Evolutionary conservation across 2,888 invertebrate species (phyloP).

Genomic region (Trachelus stipa): DNA sequence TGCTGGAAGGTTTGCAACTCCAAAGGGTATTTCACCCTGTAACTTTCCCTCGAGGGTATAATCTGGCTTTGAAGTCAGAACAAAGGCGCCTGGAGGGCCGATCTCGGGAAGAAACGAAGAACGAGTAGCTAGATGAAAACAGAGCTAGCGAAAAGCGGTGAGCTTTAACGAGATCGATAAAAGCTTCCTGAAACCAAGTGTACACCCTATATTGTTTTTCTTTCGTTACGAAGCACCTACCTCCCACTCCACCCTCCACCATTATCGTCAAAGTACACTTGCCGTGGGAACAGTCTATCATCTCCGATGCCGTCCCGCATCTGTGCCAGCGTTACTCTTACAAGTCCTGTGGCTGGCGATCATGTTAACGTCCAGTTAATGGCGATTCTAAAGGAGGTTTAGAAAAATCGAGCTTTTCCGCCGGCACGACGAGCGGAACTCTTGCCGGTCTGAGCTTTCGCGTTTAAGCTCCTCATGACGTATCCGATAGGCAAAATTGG

Average conservation of each 20-base stretch:
- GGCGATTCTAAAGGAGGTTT: constrained; percentile 14
- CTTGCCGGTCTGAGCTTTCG: not conserved
- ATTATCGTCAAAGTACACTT: constrained; percentile 18
- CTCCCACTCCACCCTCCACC: constrained; percentile 10
- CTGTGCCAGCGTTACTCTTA: not conserved
- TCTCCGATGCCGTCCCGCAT: constrained; percentile 5
- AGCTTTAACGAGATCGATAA: constrained; percentile 57
- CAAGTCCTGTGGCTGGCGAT: constrained; percentile 11
- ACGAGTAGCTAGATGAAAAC: constrained; percentile 25
- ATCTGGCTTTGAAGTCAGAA: constrained; percentile 44
- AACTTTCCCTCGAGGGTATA: constrained; percentile 44
- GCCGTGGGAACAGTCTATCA: constrained; percentile 17
- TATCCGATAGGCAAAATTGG: not conserved
- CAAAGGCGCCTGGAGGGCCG: constrained; percentile 19
- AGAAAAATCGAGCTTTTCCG: not conserved
- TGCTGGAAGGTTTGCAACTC: constrained; percentile 1
- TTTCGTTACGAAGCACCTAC: not conserved
- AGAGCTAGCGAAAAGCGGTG: constrained; percentile 35
- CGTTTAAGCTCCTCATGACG: not conserved
- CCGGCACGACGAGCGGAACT: not conserved
- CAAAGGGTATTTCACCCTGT: not conserved
- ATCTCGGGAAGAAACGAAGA: constrained; percentile 38
- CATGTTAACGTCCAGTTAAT: constrained; percentile 45
- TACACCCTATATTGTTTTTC: constrained; percentile 5
- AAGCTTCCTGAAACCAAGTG: constrained; percentile 30